Conservation (phyloP, 2,888 invertebrate genomes). For the Calephelis perditalis region DNA sequence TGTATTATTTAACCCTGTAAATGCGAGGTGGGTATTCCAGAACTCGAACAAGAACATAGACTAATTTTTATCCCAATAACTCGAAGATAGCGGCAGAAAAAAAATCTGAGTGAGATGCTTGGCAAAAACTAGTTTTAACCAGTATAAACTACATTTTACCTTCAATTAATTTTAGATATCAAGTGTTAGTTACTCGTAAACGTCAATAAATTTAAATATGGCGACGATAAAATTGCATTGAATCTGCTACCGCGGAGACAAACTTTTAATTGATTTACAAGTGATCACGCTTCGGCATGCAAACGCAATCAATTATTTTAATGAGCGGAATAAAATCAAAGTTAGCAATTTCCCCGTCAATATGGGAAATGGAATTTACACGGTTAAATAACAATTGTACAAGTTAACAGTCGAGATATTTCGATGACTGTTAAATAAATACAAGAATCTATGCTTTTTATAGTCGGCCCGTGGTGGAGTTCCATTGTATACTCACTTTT, state of each 20-base stretch:
- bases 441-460: too few species aligned
- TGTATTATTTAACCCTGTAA: too few species aligned
- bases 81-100: too few species aligned
- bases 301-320: slow-evolving; percentile 29
- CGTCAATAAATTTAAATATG: slow-evolving; percentile 2
- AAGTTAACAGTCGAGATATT: background rate
- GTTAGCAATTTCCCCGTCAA: slow-evolving; percentile 21
- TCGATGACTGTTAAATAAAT: too few species aligned
- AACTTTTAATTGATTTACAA: slow-evolving; percentile 23
- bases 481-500: too few species aligned
- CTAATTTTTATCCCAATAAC: too few species aligned
- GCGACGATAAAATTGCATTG: slow-evolving; percentile 13
- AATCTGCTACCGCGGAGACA: slow-evolving; percentile 16
- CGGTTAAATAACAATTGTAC: background rate
- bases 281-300: slow-evolving; percentile 23
- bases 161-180: background rate
- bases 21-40: too few species aligned
- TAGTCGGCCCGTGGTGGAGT: too few species aligned
- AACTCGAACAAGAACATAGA: too few species aligned
- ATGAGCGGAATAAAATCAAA: slow-evolving; percentile 25
- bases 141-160: too few species aligned
- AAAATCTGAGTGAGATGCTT: too few species aligned
- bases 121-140: too few species aligned
- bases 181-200: background rate
- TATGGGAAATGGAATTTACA: slow-evolving; percentile 24